Evolutionary conservation across 2,797 vertebrate species (phyloP), one percentile per base, ranked within the genome.

Genomic region (Mastacembelus armatus): DNA sequence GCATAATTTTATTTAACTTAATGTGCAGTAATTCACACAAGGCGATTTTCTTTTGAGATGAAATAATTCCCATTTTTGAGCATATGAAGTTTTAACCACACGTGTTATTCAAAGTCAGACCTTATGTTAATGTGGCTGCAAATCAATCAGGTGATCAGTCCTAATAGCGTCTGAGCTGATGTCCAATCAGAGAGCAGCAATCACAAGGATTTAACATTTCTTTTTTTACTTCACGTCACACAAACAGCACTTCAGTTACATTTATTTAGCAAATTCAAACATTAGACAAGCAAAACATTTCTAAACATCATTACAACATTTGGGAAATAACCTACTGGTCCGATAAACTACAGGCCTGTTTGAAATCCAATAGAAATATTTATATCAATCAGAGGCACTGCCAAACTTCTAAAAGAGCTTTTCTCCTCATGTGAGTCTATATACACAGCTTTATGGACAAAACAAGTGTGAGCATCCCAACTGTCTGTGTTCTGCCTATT

Each of bases 291-390:
- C 33, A 65, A 68, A 61, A 71, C 48, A 80, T 71, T 66, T 81
- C 85, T 91, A 86, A 19, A 84, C 77, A 80, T 63, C 79, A 84
- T 78, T 63, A 80, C 71, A 50, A 61, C 80, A 65, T n/a, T 61
- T 65, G 75, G 71, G 48, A 55, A 66, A n/a, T 59, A 78, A 45
- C 62, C 84, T 91, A 89, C 21, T 16, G 44, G 51, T 61, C 72
- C 74, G 22, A 62, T 66, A 86, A 75, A 74, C 90, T 90, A 91
- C 75, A 67, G 58, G 57, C 48, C 59, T 78, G 73, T 73, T 72
- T 66, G 57, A 71, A 80, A 88, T 80, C 85, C 66, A 81, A 84
- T 87, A 87, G 67, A 89, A 85, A 89, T 89, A 88, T 90, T 90
- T 92, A 90, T 90, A 90, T 91, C 90, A 90, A 86, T 88, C 63